Evolutionary conservation across 2,113 vertebrate species (phyloP), one percentile per base, ranked within the genome.

Genomic region (Cricetomys ansorgei): DNA sequence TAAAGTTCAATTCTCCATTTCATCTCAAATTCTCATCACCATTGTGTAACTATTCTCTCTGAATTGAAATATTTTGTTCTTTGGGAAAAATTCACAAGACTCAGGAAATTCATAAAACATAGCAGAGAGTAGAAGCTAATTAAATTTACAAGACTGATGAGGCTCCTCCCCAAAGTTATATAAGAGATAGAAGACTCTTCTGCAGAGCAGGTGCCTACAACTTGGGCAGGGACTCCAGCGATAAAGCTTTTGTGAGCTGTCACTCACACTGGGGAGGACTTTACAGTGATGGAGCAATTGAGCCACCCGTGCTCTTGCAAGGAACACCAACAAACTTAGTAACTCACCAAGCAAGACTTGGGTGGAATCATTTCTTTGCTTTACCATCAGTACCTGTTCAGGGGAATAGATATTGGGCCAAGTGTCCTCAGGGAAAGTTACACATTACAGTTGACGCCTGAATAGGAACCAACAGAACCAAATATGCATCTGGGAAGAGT

Each of bases 21-120:
- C 53, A 70, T 94, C 50, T 92, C 69, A 91, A 69, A 85, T 94
- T 55, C 34, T 97, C 77, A 92, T 76, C 81, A 45, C 53, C 53
- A 53, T 25, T n/a, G 65, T 69, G 19, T 37, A 53, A 31, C 45
- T 37, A 5, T 27, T 86, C 31, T 23, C 64, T 86, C 19, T 86
- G 45, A 34, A 69, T 69, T 23, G 45, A 86, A 67, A 13, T 12
- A 50, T 67, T 67, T 1, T 31, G 3, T n/a, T 19, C 40, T 67
- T 40, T 27, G 31, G n/a, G n/a, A 25, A 65, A 85, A 64, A 31
- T 9, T 48, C 81, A 37, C 31, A 65, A 31, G 25, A 84, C 57
- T 62, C n/a, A 9, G 80, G n/a, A 37, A 48, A 48, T 34, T 23
- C 29, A 48, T 48, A 34, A 21, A 65, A 34, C 83, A 40, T 48